These are phyloP conservation scores for Drosophila tripunctata DNA, from an alignment of 2,888 invertebrate species.

Conservation along the genomic window DNA sequence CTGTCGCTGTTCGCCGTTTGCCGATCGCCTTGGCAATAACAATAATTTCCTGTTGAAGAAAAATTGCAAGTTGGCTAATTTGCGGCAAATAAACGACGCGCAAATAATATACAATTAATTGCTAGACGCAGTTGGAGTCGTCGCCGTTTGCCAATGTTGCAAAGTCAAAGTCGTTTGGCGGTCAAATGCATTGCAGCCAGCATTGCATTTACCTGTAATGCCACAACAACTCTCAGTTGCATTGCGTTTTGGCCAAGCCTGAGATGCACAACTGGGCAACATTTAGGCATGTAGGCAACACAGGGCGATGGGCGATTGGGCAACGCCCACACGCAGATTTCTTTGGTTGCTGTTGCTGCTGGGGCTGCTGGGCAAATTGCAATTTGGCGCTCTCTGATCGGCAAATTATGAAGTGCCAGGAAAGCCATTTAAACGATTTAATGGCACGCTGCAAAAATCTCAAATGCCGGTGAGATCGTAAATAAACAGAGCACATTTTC, in stretches of 20 bases:
- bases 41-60: constrained; percentile 72
- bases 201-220: constrained; percentile 23
- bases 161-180: constrained; percentile 47
- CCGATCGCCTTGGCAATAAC: constrained; percentile 65
- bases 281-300: constrained; percentile 51
- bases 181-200: constrained; percentile 43
- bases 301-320: constrained; percentile 62
- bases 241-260: background rate
- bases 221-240: constrained; percentile 44
- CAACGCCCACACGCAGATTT: constrained; percentile 72
- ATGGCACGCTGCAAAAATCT: constrained; percentile 64
- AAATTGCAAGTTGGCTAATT: constrained; percentile 78
- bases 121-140: constrained; percentile 54
- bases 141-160: constrained; percentile 33
- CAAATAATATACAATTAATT: constrained; percentile 79
- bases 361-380: constrained; percentile 60
- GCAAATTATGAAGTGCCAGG: constrained; percentile 80
- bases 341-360: constrained; percentile 5
- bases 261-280: constrained; percentile 20
- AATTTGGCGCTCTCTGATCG: constrained; percentile 74
- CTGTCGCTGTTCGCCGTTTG: constrained; percentile 31
- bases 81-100: constrained; percentile 76
- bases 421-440: constrained; percentile 79
- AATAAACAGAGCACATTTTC: constrained; percentile 67
- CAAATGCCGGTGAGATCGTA: constrained; percentile 59